Evolutionary conservation across 2,888 invertebrate species (phyloP).

Genomic region (Carpatolechia fugitivella): DNA sequence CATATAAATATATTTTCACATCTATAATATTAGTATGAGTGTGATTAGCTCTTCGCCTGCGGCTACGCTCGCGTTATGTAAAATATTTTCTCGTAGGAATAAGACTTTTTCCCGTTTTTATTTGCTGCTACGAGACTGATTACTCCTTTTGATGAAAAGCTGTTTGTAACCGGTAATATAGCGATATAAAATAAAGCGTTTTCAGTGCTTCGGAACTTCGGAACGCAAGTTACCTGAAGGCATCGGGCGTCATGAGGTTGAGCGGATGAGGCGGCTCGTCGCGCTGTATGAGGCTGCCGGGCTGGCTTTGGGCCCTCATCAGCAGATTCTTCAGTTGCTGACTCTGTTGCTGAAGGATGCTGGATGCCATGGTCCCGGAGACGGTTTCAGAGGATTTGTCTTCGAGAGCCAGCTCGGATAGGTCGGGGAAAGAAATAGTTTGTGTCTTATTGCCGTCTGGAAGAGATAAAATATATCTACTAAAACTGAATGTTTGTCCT

Average conservation of each 20-base stretch:
- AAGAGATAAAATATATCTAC: background rate
- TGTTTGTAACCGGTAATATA: no score
- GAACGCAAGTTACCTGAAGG: constrained; percentile 78
- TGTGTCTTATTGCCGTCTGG: background rate
- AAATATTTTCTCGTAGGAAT: no score
- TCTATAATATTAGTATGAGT: no score
- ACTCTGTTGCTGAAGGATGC: constrained; percentile 71
- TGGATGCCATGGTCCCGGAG: constrained; percentile 44
- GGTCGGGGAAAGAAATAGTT: constrained; percentile 29
- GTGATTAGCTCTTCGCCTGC: no score
- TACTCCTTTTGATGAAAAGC: no score
- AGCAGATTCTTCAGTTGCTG: constrained; percentile 72
- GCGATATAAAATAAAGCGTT: no score
- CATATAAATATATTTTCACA: no score
- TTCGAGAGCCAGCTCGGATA: constrained; percentile 46
- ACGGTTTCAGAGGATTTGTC: constrained; percentile 38
- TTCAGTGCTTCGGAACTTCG: no score
- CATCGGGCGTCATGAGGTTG: constrained; percentile 93
- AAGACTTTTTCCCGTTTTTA: no score
- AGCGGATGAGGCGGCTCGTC: constrained; percentile 61
- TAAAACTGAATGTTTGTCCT: no score
- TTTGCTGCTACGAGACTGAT: no score
- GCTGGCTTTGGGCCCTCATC: constrained; percentile 48
- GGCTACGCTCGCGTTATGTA: no score
- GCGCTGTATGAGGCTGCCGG: constrained; percentile 57